Conservation (phyloP, 2,797 vertebrate species). For the Chelidonichthys spinosus region DNA sequence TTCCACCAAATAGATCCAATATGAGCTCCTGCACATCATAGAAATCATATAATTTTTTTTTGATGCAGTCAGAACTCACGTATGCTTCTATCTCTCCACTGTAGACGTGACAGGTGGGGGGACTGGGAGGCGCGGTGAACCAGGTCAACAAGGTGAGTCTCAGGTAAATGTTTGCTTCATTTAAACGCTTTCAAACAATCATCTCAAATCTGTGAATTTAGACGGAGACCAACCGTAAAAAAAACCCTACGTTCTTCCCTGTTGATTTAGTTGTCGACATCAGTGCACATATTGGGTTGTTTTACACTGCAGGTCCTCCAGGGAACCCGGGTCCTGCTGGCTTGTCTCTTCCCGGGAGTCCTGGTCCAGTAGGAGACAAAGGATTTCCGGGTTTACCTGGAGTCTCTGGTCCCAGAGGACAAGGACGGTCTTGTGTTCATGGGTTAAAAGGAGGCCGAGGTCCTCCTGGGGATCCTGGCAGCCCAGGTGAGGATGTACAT, state of each 20-base stretch:
- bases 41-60: not conserved
- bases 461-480: constrained; percentile 82
- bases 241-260: not conserved
- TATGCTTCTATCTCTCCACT: constrained; percentile 16
- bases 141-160: constrained; percentile 85
- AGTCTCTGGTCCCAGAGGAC: constrained; percentile 53
- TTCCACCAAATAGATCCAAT: not conserved
- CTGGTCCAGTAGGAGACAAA: constrained; percentile 64
- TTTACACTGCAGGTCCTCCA: constrained; percentile 80
- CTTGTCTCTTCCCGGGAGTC: not conserved
- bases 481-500: constrained; percentile 74
- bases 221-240: not conserved
- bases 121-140: constrained; percentile 58
- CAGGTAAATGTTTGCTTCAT: constrained; percentile 19
- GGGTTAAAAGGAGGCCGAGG: constrained; percentile 88
- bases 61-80: not conserved
- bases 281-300: not conserved
- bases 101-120: constrained; percentile 36
- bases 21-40: not conserved
- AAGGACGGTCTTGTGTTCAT: constrained; percentile 55
- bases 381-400: constrained; percentile 65
- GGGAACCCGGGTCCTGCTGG: constrained; percentile 81
- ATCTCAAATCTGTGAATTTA: not conserved
- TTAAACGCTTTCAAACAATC: not conserved
- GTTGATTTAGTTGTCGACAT: constrained; percentile 11